These are phyloP conservation scores for Talpa occidentalis DNA, from an alignment of 2,113 vertebrate species.

Conservation along the genomic window DNA sequence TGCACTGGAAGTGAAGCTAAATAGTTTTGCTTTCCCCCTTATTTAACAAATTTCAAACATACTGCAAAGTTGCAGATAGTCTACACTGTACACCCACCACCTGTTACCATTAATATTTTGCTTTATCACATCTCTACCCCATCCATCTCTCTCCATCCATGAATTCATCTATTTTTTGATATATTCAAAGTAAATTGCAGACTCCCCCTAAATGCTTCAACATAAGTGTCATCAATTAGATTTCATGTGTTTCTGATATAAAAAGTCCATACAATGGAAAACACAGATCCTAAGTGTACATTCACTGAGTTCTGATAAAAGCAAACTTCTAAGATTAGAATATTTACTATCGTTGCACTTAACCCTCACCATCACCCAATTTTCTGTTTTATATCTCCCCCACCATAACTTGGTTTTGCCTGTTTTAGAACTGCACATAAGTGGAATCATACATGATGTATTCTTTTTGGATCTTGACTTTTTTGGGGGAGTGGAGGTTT, in stretches of 20 bases:
- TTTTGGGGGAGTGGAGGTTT: not conserved
- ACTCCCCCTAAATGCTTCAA: not conserved
- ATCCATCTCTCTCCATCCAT: too few species aligned
- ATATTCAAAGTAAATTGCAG: not conserved
- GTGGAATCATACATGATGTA: not conserved
- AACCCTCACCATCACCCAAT: not conserved
- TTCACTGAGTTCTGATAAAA: not conserved
- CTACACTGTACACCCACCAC: not conserved
- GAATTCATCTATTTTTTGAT: not conserved
- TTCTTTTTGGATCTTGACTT: not conserved
- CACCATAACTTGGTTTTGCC: not conserved
- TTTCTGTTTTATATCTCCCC: not conserved
- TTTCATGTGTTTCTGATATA: not conserved
- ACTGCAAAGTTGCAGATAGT: not conserved
- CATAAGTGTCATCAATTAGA: not conserved
- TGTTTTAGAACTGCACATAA: not conserved
- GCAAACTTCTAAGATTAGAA: not conserved
- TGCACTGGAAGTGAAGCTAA: not conserved
- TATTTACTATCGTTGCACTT: not conserved
- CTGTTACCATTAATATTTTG: not conserved
- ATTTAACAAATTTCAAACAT: not conserved
- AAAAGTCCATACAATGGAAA: not conserved
- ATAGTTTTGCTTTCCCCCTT: not conserved
- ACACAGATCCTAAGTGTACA: not conserved
- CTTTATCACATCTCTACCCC: not conserved